Base-by-base conservation (phyloP, 1,140 invertebrate species). In the Drosophila mojavensis region DNA sequence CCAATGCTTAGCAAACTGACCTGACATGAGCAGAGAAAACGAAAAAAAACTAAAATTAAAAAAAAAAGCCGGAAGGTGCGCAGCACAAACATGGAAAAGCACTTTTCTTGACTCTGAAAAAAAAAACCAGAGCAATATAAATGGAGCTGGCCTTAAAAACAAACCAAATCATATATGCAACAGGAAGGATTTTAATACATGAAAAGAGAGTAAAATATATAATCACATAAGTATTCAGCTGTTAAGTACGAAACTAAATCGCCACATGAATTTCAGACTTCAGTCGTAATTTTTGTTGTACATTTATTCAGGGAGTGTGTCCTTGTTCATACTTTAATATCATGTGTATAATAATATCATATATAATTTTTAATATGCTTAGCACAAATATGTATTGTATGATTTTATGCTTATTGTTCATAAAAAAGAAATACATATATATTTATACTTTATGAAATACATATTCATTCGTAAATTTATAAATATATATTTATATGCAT, bases 31-130 rank as follows among this genome's bases (percentile, higher is more conserved):
- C 4, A n/a, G 11, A 15, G 4, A 48, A 20, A 33, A 33, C 6
- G 11, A 11, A 47, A 47, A 30, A 11, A 39, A 39, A 39, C 36
- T 39, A 11, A 3, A 11, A 24, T 24, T 24, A 24, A 45, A 15
- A 24, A 36, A 36, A 17, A 24, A 20, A 33, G 28, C 58, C 58
- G 30, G 28, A 15, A 15, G 43, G 15, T 17, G 28, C 20, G 11
- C 24, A 48, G 48, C 28, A 15, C 24, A 59, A 45, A 45, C 20
- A 59, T 45, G 48, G 11, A 17, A 50, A 50, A 26, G 10, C 48
- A 26, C 11, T 50, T 10, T 26, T 5, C 6, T 10, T 28, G 3
- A 4, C 4, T 13, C 48, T 11, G 10, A 10, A 24, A 26, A 5
- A 11, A 50, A 4, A 26, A 50, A 5, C 11, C 43, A 15, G 17